Conservation (phyloP, 92 coral and sea anemone genomes). For the Palythoa grandis region DNA sequence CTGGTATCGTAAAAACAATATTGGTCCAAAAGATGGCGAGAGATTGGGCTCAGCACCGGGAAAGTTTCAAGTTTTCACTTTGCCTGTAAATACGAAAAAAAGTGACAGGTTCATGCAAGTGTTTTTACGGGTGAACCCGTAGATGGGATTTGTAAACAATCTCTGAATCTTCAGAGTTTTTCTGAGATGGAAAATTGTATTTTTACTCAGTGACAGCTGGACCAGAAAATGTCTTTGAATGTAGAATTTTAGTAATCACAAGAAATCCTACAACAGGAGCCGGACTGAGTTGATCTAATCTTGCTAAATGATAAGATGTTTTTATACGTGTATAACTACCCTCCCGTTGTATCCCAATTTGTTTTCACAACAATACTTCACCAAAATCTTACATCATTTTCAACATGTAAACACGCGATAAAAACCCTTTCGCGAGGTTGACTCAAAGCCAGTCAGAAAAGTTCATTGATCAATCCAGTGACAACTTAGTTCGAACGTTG, state of each 20-base stretch:
- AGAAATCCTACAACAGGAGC: neutral
- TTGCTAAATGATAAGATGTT: neutral
- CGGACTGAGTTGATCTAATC: neutral
- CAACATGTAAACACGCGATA: constrained; percentile 29
- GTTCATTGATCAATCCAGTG: constrained; percentile 24
- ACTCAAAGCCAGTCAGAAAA: constrained; percentile 8
- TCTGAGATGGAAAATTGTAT: neutral
- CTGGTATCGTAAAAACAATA: too few species aligned
- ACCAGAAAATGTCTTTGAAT: neutral
- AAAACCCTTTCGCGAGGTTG: constrained; percentile 24
- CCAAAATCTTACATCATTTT: constrained; percentile 44
- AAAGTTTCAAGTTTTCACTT: neutral
- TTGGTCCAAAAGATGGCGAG: too few species aligned
- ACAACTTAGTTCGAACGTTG: constrained; percentile 18
- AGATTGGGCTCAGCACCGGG: too few species aligned
- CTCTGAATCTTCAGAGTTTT: neutral
- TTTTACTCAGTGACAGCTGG: neutral
- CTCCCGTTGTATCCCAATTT: neutral
- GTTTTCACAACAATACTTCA: constrained; percentile 29
- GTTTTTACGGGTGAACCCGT: constrained; percentile 20
- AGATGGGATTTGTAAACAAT: neutral
- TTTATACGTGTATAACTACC: constrained; percentile 26
- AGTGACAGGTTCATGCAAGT: constrained; percentile 24
- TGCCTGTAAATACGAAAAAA: neutral
- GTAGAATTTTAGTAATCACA: neutral